Evolutionary conservation across 2,113 vertebrate genomes (phyloP), one percentile per base, ranked within the genome.

Genomic region (Chionis minor): DNA sequence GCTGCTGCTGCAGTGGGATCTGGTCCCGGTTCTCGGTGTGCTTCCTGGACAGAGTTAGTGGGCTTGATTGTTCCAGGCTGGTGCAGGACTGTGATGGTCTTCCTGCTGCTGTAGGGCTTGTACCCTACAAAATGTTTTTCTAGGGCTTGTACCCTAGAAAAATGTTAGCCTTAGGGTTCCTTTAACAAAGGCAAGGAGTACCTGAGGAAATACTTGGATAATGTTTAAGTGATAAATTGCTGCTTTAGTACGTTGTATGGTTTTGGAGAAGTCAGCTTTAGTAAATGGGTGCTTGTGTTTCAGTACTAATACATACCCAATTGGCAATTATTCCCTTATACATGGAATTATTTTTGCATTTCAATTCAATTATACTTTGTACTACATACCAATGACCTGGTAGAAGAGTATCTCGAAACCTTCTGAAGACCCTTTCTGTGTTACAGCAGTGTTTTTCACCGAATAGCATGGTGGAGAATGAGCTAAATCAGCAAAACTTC

Each of bases 1-100:
- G 35, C 45, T 79, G 67, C 47, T 40, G 58, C 86, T 66, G 17
- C 10, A 8, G 22, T 58, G 54, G 16, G 32, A 58, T 19, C 22
- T 52, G 15, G 11, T 61, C 51, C 3, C 5, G 8, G 27, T 11
- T 17, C 49, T 44, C 2, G 0, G 4, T 38, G 10, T 44, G 27
- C 44, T 79, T 14, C 18, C 19, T 66, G 30, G n/a, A 12, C 20
- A 23, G 66, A 86, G 13, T 51, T 52, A 22, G 11, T 11, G 33
- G 45, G 7, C 24, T 49, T 62, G 44, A 6, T 62, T 65, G 10
- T 61, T 88, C 45, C 33, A 54, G 28, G 23, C 28, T 19, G 3
- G 1, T 35, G 2, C 21, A 73, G 72, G 20, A 27, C 69, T 86
- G 10, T 27, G 33, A 6, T 52, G 45, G 33, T 16, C 33, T 58